These are phyloP conservation scores for Poeciliopsis prolifica DNA, from an alignment of 2,113 vertebrate genomes.

Conservation along the genomic window DNA sequence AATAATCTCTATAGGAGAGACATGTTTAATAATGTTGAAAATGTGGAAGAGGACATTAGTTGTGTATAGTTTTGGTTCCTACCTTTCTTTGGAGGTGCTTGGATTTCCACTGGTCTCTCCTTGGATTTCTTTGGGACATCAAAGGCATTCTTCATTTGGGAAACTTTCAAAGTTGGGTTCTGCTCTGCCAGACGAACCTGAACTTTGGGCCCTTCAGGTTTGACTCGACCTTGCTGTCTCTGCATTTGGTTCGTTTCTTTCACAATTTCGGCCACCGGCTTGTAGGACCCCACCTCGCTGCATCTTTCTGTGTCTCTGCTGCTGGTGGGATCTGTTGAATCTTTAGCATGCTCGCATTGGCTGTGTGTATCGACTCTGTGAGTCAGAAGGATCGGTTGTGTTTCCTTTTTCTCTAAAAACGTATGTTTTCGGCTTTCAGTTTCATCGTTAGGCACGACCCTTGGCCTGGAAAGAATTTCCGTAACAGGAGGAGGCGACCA, in stretches of 20 bases:
- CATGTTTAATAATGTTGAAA: not conserved
- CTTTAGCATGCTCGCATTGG: conserved; percentile 1
- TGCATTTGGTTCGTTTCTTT: conserved; percentile 71
- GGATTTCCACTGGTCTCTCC: conserved; percentile 62
- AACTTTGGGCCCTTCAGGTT: conserved; percentile 47
- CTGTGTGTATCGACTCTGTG: conserved; percentile 7
- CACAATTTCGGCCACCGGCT: conserved; percentile 72
- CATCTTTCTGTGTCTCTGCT: conserved; percentile 8
- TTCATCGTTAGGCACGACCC: conserved; percentile 36
- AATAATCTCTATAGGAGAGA: not conserved
- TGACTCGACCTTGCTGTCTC: conserved; percentile 41
- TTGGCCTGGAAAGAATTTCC: conserved; percentile 17
- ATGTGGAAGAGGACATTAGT: not conserved
- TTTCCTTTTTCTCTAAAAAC: conserved; percentile 27
- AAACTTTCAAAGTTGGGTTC: conserved; percentile 68
- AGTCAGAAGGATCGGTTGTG: conserved; percentile 5
- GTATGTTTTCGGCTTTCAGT: conserved; percentile 25
- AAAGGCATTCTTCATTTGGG: conserved; percentile 76
- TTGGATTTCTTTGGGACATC: conserved; percentile 73
- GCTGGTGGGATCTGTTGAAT: not conserved
- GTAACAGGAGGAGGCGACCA: conserved; percentile 60
- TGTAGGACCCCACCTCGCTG: conserved; percentile 58
- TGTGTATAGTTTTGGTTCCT: not conserved
- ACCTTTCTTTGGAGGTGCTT: conserved; percentile 77
- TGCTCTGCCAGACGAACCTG: conserved; percentile 45